Evolutionary conservation across 2,888 invertebrate species (phyloP), one percentile per base, ranked within the genome.

Genomic region (Argyra leucocephala): DNA sequence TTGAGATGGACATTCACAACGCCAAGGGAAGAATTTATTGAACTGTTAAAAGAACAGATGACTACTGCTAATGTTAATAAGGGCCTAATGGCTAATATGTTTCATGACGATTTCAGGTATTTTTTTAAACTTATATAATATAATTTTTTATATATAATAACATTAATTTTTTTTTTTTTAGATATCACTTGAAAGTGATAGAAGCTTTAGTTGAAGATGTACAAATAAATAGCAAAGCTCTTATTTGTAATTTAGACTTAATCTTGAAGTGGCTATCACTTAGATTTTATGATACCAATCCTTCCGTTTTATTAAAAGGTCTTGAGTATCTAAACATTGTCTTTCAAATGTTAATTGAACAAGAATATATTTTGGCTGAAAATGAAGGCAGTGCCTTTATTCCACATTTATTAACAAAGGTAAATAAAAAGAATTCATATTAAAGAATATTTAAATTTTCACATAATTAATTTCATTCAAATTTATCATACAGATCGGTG

Each of bases 261-360:
- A 89, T 99, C 65, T 84, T 99, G 61, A 96, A 96, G 78, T 99
- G 98, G 98, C 79, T 96, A 72, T 96, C 97, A 0, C 81, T 99
- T 62, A 84, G 98, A 67, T 99, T 99, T 82, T 98, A 96, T 75
- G 98, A 99, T 81, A 99, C 98, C 24, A 99, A 99, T 82, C 97
- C 98, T 12, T 95, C 96, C 21, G 97, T 98, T 57, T 84, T 98
- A 67, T 84, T 97, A 72, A 96, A 94, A 82, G 94, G 92, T n/a
- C 81, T 98, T 72, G 97, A 97, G 76, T 97, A 95, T 79, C 82
- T 97, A 15, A 87, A 89, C 68, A 80, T 85, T 22, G 90, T 96
- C 66, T 96, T 98, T 79, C 86, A 86, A 69, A 84, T 88, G 75
- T 83, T 96, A 36, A 88, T 89, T 62, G 87, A 90, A 58, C 85